Evolutionary conservation across 2,888 invertebrate species (phyloP), one percentile per base, ranked within the genome.

Genomic region (Eurytoma californica): DNA sequence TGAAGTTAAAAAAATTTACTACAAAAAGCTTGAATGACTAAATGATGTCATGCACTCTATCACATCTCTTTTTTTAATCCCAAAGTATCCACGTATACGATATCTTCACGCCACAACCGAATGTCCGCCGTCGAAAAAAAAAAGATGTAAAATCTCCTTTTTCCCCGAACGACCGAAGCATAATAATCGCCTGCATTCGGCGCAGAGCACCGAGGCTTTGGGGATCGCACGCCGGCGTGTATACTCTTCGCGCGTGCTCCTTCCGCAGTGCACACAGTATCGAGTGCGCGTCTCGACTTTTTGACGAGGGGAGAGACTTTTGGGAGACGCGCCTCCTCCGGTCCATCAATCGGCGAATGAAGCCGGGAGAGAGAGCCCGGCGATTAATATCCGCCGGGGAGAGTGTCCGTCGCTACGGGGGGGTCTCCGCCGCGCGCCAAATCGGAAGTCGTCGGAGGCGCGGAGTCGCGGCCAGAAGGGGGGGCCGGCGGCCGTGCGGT

Each of bases 41-140:
- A 72, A 68, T 55, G 76, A 80, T 81, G 80, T 79, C 78, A 61
- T 39, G 16, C 28, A 47, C 57, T 80, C 69, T 53, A 80, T 75
- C 75, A 69, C 63, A 55, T 13, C 55, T 39, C 63, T 67, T 39
- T 39, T 39, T 47, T 53, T 18, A 61, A 63, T 30, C 9, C 12
- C 30, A 67, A 74, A 39, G 60, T 67, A 58, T 28, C 18, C 55
- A 28, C 57, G 20, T 58, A 28, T 28, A 51, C 7, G 3, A 4
- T 65, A 16, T 73, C 65, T n/a, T 30, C 20, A 2, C 18, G 24
- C 2, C 24, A 20, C 49, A 49, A 0, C n/a, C n/a, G 3, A 51
- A 12, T 14, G 2, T 1, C 9, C 39, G n/a, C 12, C 30, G 9
- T 14, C 3, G 18, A 67, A 67, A 73, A 73, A 67, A 73, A 73